Evolutionary conservation across 2,888 invertebrate species (phyloP), one percentile per base, ranked within the genome.

Genomic region (Thyatira batis): DNA sequence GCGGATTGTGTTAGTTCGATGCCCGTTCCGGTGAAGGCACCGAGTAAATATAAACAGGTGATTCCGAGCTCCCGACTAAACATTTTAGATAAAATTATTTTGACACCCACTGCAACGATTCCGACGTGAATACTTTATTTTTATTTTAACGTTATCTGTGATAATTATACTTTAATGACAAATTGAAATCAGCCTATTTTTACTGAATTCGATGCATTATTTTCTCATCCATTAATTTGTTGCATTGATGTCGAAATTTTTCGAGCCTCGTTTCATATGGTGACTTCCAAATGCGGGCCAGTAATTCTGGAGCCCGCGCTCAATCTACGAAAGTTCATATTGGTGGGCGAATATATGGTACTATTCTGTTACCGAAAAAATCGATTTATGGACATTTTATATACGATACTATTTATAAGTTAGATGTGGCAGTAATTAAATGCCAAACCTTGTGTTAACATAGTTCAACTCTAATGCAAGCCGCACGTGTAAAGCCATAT

Each of bases 111-210:
- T 63, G 73, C 80, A 78, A 77, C 70, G 64, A 74, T 76, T 74
- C 70, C 76, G 69, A 74, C 73, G 74, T 70, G 69, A 76, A 71
- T 75, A 77, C 75, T 73, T 77, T 82, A 76, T 70, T 80, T 84
- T 87, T 85, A 86, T 85, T 87, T 87, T 86, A 84, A 85, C 77
- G 78, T 88, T 89, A 84, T 87, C 89, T 90, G 89, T 90, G 89
- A 89, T 89, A 88, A 84, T 85, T 88, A 83, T 86, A 83, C 79
- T 85, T 84, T 85, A 82, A 83, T 81, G 79, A 78, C 71, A 73
- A 79, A 78, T 80, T 75, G 67, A 74, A 76, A 73, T 77, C 77
- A 71, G 67, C 69, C 57, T 60, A 58, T 68, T 61, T 50, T 54
- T 54, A 45, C 63, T 68, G 58, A 61, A 63, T 63, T 66, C 63